Percentiles rank a stretch among this genome's conserved stretches.
phyloP scores from a whole-genome alignment of 2,888 invertebrate species.

The Coecobrya sp. region DNA sequence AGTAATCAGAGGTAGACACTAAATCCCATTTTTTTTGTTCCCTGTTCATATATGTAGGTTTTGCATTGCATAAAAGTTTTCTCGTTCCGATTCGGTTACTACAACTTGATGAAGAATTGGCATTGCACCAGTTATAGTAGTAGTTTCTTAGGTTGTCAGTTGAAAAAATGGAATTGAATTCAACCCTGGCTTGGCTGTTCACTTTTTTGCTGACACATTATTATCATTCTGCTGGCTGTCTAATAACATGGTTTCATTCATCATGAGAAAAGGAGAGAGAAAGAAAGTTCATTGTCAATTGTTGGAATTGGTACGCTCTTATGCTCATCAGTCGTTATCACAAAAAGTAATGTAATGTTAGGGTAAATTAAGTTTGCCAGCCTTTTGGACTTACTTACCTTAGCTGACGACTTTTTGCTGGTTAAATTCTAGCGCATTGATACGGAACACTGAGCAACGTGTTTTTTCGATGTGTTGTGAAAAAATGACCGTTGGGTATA shows the following conservation, averaged over 20 bases:
- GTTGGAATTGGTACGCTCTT: background rate
- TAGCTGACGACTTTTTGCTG: background rate
- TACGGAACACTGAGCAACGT: conserved; percentile 74
- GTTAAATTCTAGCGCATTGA: background rate
- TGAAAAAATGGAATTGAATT: background rate
- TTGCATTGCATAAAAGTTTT: too few relatives aligned
- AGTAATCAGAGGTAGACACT: too few relatives aligned
- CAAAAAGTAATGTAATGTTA: background rate
- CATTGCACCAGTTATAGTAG: background rate
- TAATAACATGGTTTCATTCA: conserved; percentile 57
- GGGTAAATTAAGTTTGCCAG: conserved; percentile 50
- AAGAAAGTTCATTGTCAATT: conserved; percentile 53
- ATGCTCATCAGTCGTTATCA: conserved; percentile 41
- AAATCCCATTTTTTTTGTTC: too few relatives aligned
- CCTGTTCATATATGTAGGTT: too few relatives aligned
- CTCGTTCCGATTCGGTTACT: conserved; percentile 25
- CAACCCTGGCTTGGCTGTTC: background rate
- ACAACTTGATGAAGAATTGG: background rate
- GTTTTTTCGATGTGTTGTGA: conserved; percentile 16
- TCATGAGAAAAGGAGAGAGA: background rate
- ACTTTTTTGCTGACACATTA: conserved; percentile 32
- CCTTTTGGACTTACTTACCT: background rate
- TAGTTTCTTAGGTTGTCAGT: conserved; percentile 21
- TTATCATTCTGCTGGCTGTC: background rate
- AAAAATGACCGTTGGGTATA: conserved; percentile 47